A percentile compares a stretch with the other conserved stretches of the same genome.
These are phyloP conservation scores for Limnephilus rhombicus DNA, from an alignment of 2,888 invertebrate species.

Conservation along the genomic window DNA sequence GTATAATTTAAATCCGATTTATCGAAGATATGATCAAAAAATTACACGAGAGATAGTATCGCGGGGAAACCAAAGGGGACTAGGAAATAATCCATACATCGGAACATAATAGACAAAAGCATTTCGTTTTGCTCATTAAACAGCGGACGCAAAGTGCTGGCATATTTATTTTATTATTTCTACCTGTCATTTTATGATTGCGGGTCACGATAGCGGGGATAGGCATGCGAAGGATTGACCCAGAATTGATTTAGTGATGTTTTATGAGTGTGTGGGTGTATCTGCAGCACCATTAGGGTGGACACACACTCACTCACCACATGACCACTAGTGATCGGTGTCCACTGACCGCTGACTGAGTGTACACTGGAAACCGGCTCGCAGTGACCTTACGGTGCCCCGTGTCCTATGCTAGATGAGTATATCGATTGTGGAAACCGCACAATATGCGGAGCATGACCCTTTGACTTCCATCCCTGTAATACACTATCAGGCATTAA, in stretches of 20 bases:
- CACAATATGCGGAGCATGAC: not conserved
- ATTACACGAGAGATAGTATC: constrained; percentile 42
- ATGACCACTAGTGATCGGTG: not conserved
- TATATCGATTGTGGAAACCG: constrained; percentile 29
- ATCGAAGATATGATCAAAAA: constrained; percentile 47
- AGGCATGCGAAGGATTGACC: constrained; percentile 64
- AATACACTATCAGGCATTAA: not conserved
- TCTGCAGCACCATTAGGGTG: constrained; percentile 42
- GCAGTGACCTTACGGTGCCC: constrained; percentile 54
- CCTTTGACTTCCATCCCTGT: not conserved
- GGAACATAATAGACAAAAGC: constrained; percentile 48
- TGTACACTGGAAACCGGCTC: not conserved
- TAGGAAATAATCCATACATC: constrained; percentile 42
- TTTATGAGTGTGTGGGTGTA: constrained; percentile 51
- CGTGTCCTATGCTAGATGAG: not conserved
- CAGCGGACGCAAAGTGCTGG: constrained; percentile 46
- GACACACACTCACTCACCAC: not conserved
- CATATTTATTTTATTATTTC: constrained; percentile 59
- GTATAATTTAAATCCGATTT: constrained; percentile 54
- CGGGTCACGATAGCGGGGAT: constrained; percentile 67
- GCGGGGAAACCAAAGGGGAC: not conserved
- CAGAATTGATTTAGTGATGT: constrained; percentile 62
- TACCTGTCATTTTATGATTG: constrained; percentile 58
- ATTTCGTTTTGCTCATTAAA: constrained; percentile 50
- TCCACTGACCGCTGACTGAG: not conserved